These are phyloP conservation scores for Diabrotica balteata DNA, from an alignment of 2,888 invertebrate species.

Conservation along the genomic window DNA sequence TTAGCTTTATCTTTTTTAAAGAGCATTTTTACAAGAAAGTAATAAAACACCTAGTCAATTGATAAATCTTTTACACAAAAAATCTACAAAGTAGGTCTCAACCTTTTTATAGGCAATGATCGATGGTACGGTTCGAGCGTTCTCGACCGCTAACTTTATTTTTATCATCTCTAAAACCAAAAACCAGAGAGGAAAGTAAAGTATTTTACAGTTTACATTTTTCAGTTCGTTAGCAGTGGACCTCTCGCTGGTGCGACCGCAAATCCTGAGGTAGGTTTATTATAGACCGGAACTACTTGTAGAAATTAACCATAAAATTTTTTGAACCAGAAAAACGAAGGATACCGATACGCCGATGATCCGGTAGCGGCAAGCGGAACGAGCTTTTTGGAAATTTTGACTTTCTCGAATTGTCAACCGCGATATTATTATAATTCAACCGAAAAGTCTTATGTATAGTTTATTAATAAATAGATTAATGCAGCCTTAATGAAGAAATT, in stretches of 20 bases:
- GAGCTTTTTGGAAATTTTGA: too few relatives aligned
- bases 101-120: background rate
- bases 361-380: background rate
- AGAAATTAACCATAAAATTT: conserved; percentile 9
- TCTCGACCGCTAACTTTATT: conserved; percentile 3
- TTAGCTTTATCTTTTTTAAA: too few relatives aligned
- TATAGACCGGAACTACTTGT: conserved; percentile 13
- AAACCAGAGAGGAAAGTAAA: conserved; percentile 12
- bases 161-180: conserved; percentile 1
- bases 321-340: conserved; percentile 8
- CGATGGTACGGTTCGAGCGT: background rate
- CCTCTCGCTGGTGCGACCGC: conserved; percentile 9
- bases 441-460: too few relatives aligned
- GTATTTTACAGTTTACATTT: conserved; percentile 12
- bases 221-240: conserved; percentile 17
- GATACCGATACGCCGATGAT: background rate
- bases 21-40: too few relatives aligned
- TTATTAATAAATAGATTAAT: too few relatives aligned
- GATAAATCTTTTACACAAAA: too few relatives aligned
- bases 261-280: conserved; percentile 10
- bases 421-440: too few relatives aligned
- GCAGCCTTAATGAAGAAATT: too few relatives aligned
- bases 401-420: too few relatives aligned
- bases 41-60: too few relatives aligned
- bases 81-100: too few relatives aligned